phyloP scores from a whole-genome alignment of 2,113 vertebrate species.

The Pollimyrus isidori region DNA sequence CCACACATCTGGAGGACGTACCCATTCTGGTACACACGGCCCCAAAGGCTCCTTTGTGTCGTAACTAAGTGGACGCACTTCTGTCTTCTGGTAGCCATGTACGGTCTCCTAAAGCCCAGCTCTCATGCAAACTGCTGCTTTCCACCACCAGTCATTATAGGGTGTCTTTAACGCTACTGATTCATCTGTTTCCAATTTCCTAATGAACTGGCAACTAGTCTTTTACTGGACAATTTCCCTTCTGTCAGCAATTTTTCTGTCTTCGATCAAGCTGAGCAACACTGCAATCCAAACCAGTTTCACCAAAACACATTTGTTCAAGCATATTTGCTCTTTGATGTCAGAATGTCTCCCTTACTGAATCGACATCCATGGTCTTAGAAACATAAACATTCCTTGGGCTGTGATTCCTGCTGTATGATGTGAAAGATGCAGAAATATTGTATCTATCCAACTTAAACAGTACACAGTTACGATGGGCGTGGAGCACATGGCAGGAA shows the following conservation, averaged over 20 bases:
- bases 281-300: not conserved
- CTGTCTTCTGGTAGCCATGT: not conserved
- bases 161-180: not conserved
- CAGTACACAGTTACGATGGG: not conserved
- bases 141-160: not conserved
- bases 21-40: not conserved
- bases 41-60: not conserved
- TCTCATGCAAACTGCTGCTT: constrained; percentile 2
- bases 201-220: constrained; percentile 21
- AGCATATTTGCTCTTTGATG: not conserved
- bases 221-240: constrained; percentile 18
- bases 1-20: not conserved
- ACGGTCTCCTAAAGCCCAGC: not conserved
- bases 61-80: not conserved
- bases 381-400: not conserved
- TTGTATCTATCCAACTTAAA: not conserved
- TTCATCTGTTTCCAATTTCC: constrained; percentile 32
- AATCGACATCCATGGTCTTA: not conserved
- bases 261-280: constrained; percentile 2
- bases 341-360: not conserved
- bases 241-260: constrained; percentile 19
- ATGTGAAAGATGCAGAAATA: not conserved
- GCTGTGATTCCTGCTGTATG: not conserved
- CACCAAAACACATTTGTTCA: not conserved
- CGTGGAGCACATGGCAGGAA: not conserved